A percentile compares a stretch with the other conserved stretches of the same genome.
phyloP scores from a whole-genome alignment of 2,888 invertebrate species.

The Aphidius colemani region DNA sequence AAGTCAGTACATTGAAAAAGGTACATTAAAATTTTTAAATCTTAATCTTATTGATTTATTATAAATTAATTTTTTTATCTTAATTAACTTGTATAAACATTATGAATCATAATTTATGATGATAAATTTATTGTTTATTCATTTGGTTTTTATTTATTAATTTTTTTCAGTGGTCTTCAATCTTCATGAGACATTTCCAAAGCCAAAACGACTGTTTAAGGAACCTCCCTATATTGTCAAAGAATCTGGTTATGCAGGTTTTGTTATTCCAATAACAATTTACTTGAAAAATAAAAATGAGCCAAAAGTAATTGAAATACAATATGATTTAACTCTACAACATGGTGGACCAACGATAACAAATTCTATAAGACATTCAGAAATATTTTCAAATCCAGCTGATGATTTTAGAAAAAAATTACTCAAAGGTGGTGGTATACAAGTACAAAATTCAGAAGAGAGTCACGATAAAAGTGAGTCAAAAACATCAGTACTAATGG shows the following conservation, averaged over 20 bases:
- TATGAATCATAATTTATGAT: no score
- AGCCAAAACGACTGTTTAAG: slow-evolving; percentile 87
- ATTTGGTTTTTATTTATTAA: background rate
- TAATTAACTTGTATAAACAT: background rate
- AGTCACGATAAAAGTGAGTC: slow-evolving; percentile 65
- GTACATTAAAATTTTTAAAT: slow-evolving; percentile 32
- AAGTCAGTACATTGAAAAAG: slow-evolving; percentile 87
- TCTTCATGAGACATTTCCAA: slow-evolving; percentile 90
- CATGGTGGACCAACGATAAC: slow-evolving; percentile 74
- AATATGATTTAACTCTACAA: slow-evolving; percentile 86
- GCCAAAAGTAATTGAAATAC: slow-evolving; percentile 81
- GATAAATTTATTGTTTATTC: background rate
- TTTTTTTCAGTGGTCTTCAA: slow-evolving; percentile 73
- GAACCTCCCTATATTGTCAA: slow-evolving; percentile 89
- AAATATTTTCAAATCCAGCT: slow-evolving; percentile 82
- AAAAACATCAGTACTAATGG: slow-evolving; percentile 66
- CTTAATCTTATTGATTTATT: background rate
- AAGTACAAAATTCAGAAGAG: slow-evolving; percentile 63
- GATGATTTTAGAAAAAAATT: slow-evolving; percentile 89
- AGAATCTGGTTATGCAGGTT: slow-evolving; percentile 97
- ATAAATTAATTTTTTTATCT: slow-evolving; percentile 1
- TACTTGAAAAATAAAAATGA: slow-evolving; percentile 88
- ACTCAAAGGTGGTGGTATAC: slow-evolving; percentile 82
- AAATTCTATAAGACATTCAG: slow-evolving; percentile 77
- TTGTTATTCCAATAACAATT: slow-evolving; percentile 86